phyloP scores from a whole-genome alignment of 2,113 vertebrate genomes.

The Donacobius atricapilla region DNA sequence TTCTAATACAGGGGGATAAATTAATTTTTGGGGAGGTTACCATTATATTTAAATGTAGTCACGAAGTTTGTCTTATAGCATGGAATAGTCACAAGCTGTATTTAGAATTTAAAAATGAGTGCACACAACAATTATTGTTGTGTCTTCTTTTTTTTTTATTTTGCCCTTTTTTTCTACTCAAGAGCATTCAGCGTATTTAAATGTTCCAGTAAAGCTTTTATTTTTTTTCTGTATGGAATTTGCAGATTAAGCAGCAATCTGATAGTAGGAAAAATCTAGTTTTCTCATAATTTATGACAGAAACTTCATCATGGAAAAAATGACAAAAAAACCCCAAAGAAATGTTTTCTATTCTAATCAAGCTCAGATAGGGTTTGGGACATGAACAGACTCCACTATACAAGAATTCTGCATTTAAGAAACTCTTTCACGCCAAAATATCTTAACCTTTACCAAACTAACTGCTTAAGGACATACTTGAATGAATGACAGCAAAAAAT shows the following conservation, averaged over 20 bases:
- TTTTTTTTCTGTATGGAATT: background rate
- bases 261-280: background rate
- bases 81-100: background rate
- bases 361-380: background rate
- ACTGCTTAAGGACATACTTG: constrained; percentile 12
- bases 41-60: background rate
- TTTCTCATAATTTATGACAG: background rate
- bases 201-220: background rate
- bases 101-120: background rate
- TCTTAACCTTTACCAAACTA: background rate
- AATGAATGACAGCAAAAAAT: constrained; percentile 51
- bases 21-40: background rate
- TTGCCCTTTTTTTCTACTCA: background rate
- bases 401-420: background rate
- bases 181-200: background rate
- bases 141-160: background rate
- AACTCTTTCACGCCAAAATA: background rate
- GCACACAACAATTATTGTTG: background rate
- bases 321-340: background rate
- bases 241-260: background rate
- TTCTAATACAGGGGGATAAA: background rate
- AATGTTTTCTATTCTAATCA: background rate
- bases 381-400: background rate
- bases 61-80: background rate
- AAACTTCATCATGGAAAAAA: background rate